phyloP scores from a whole-genome alignment of 2,888 invertebrate genomes.

The Pogonocherus hispidulus region DNA sequence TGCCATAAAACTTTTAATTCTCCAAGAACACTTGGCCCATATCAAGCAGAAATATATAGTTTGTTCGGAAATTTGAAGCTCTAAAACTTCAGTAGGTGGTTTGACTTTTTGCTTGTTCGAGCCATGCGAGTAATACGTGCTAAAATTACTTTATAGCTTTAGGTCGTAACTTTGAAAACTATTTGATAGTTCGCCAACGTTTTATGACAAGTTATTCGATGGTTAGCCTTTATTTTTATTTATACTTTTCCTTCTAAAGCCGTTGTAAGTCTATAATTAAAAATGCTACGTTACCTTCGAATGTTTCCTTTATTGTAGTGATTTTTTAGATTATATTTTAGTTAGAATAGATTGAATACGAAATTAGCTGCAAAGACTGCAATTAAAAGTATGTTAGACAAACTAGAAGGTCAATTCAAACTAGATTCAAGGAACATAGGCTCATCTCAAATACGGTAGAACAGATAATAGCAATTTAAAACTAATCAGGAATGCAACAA shows the following conservation, averaged over 20 bases:
- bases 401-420: no score
- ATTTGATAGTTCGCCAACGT: slow-evolving; percentile 1
- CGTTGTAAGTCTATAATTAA: not conserved
- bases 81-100: not conserved
- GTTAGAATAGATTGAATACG: no score
- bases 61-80: not conserved
- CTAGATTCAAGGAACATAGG: no score
- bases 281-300: not conserved
- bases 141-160: slow-evolving; percentile 2
- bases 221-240: not conserved
- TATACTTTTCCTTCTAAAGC: not conserved
- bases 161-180: slow-evolving; percentile 11
- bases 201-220: slow-evolving; percentile 9
- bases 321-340: no score
- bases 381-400: no score
- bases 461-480: no score
- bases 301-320: no score
- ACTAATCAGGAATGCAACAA: no score
- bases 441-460: no score
- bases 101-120: not conserved
- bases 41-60: not conserved
- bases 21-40: not conserved
- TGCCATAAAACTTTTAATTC: not conserved
- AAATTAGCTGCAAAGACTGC: no score
- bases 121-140: slow-evolving; percentile 1